Conservation (phyloP, 2,888 invertebrate genomes). For the Pyrrhosoma nymphula region DNA sequence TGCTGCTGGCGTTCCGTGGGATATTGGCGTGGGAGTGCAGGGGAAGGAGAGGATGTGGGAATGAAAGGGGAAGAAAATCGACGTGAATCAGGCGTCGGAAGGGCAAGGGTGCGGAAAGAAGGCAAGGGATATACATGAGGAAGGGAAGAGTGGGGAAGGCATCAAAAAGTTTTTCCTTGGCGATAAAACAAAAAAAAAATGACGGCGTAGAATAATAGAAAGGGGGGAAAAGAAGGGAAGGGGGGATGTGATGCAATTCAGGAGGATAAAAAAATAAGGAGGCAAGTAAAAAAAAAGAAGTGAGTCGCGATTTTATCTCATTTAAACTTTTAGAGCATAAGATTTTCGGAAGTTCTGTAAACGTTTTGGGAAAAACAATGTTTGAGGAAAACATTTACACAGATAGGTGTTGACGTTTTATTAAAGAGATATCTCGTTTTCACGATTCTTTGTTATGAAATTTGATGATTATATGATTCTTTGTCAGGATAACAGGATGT, state of each 20-base stretch:
- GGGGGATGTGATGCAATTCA: not conserved
- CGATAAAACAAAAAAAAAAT: conserved; percentile 26
- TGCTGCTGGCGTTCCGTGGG: not conserved
- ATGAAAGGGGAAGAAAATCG: not conserved
- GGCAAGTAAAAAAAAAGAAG: not conserved
- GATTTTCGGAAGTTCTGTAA: too few relatives aligned
- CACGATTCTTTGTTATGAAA: too few relatives aligned
- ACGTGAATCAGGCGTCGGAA: not conserved
- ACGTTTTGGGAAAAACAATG: too few relatives aligned
- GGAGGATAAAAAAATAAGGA: not conserved
- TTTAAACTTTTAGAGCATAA: not conserved
- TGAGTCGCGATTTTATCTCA: not conserved
- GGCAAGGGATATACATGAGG: not conserved
- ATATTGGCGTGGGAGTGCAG: conserved; percentile 39
- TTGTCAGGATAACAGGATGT: too few relatives aligned
- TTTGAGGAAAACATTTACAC: too few relatives aligned
- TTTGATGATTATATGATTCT: too few relatives aligned
- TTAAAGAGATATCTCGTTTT: too few relatives aligned
- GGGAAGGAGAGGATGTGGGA: not conserved
- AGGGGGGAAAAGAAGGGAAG: not conserved
- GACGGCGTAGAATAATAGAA: not conserved
- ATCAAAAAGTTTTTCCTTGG: not conserved
- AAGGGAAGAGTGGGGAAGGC: not conserved
- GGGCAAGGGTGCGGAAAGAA: not conserved
- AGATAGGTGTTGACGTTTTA: too few relatives aligned